phyloP scores from a whole-genome alignment of 2,797 vertebrate genomes.

The Diceros bicornis region DNA sequence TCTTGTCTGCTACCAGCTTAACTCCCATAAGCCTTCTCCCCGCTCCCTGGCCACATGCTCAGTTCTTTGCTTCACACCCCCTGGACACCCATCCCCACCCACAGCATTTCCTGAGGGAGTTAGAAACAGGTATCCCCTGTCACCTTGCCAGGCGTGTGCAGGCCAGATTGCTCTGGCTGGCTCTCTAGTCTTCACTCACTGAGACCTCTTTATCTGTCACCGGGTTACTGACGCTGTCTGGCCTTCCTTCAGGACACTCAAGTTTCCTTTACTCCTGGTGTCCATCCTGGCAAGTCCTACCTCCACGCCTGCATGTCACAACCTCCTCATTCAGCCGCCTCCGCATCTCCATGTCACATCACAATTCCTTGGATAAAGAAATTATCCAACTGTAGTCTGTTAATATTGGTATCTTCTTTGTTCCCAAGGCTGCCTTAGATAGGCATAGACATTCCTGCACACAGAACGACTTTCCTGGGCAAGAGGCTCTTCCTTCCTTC shows the following conservation, averaged over 20 bases:
- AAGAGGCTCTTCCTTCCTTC: neutral
- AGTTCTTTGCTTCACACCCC: neutral
- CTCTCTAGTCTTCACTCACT: neutral
- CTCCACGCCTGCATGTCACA: neutral
- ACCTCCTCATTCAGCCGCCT: neutral
- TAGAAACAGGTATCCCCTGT: neutral
- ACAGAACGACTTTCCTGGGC: neutral
- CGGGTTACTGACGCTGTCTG: neutral
- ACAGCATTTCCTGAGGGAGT: neutral
- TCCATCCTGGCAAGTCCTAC: conserved; percentile 6
- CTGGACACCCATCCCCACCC: neutral
- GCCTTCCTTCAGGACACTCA: neutral
- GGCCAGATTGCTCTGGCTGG: neutral
- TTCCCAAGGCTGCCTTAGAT: neutral
- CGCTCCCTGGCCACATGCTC: conserved; percentile 52
- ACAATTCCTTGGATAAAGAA: neutral
- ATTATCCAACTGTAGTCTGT: neutral
- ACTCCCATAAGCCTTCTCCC: conserved; percentile 29
- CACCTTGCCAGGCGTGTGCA: conserved; percentile 6
- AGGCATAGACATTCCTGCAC: neutral
- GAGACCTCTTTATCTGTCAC: neutral
- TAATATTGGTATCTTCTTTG: conserved; percentile 19
- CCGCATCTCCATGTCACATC: neutral
- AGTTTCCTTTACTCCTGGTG: conserved; percentile 16
- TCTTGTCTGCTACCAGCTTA: neutral